Evolutionary conservation across 2,113 vertebrate genomes (phyloP).

Genomic region (Microcebus jonahi): DNA sequence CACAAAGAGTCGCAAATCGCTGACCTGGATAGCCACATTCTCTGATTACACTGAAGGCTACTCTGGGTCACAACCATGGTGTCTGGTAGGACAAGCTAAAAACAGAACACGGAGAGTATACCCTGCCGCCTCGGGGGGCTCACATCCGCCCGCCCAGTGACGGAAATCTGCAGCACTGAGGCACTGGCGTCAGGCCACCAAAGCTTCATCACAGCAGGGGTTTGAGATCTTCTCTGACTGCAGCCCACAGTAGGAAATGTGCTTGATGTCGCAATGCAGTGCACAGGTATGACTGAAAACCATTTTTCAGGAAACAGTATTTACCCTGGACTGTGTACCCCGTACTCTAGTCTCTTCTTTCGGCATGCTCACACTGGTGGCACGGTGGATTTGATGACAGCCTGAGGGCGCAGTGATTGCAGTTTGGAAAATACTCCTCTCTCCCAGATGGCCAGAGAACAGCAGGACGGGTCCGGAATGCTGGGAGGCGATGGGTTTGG

Average conservation of each 20-base stretch:
- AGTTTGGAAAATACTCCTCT: background rate
- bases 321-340: rapidly evolving
- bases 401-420: background rate
- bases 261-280: rapidly evolving
- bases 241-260: rapidly evolving
- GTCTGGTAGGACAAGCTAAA: background rate
- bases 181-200: rapidly evolving
- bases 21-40: background rate
- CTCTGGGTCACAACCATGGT: rapidly evolving
- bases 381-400: background rate
- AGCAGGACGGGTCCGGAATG: rapidly evolving
- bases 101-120: background rate
- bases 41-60: background rate
- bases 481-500: too few species aligned
- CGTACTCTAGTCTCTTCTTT: background rate
- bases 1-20: background rate
- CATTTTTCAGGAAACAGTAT: rapidly evolving
- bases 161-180: rapidly evolving
- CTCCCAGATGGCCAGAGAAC: background rate
- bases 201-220: rapidly evolving
- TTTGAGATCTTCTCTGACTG: background rate
- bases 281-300: rapidly evolving
- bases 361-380: background rate
- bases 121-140: background rate
- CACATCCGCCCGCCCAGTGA: rapidly evolving